A percentile compares a stretch with the other conserved stretches of the same genome.
phyloP scores from a whole-genome alignment of 2,888 invertebrate species.

The Dorcus hopei region DNA sequence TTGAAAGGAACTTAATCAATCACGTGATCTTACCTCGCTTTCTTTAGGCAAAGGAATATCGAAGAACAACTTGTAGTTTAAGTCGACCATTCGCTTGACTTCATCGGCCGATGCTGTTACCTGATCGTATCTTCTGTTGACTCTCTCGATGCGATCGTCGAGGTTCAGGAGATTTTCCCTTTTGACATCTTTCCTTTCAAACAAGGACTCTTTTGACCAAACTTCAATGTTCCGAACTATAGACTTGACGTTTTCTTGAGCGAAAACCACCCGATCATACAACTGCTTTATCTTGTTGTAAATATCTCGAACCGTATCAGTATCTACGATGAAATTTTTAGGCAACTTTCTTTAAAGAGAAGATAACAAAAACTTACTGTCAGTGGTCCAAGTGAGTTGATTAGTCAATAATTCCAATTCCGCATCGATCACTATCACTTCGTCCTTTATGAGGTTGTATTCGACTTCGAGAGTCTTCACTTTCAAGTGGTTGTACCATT shows the following conservation, averaged over 20 bases:
- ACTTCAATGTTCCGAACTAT: constrained; percentile 58
- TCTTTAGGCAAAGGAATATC: constrained; percentile 51
- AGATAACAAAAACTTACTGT: constrained; percentile 59
- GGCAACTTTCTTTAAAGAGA: constrained; percentile 13
- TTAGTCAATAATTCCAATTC: constrained; percentile 66
- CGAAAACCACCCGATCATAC: constrained; percentile 64
- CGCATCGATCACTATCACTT: constrained; percentile 71
- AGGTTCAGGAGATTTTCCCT: constrained; percentile 56
- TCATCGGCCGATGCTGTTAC: constrained; percentile 55
- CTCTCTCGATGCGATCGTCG: constrained; percentile 55
- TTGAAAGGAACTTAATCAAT: background rate
- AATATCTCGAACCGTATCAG: constrained; percentile 68
- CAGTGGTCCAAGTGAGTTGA: constrained; percentile 75
- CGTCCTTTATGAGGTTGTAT: constrained; percentile 70
- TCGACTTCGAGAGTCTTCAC: constrained; percentile 73
- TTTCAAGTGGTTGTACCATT: constrained; percentile 82
- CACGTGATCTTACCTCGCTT: background rate
- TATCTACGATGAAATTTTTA: constrained; percentile 46
- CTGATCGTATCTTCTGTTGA: constrained; percentile 53
- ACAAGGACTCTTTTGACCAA: constrained; percentile 75
- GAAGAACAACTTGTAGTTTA: constrained; percentile 69
- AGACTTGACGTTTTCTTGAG: constrained; percentile 63
- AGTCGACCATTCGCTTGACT: constrained; percentile 57
- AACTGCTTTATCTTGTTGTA: constrained; percentile 67
- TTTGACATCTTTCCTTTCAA: constrained; percentile 68